Evolutionary conservation across 2,888 invertebrate genomes (phyloP), one percentile per base, ranked within the genome.

Genomic region (Tetragonula carbonaria): DNA sequence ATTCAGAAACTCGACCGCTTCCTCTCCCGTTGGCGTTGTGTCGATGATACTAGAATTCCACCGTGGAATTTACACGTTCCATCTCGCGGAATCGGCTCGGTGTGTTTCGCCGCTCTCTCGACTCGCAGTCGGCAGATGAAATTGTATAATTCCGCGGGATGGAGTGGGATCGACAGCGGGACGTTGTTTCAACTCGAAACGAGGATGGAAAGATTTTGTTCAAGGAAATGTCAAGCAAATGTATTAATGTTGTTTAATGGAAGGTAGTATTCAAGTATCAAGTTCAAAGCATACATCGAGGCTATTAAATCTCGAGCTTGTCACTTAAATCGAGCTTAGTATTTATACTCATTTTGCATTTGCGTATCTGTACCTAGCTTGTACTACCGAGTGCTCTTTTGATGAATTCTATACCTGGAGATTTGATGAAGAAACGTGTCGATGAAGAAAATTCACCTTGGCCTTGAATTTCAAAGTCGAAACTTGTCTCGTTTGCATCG

Each of bases 31-130:
- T 50, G n/a, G 51, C 59, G 57, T 50, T 14, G n/a, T 78, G 80
- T 55, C 71, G 66, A 81, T 75, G 82, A 80, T 82, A 71, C 82
- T 33, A 23, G 59, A 66, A 82, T 71, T 75, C 66, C 66, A n/a
- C 21, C 21, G 57, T 4, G 50, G 55, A 79, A 82, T 82, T 80
- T 74, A 55, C 74, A 45, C 59, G 70, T 59, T 75, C 70, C 73
- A 73, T 73, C 75, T 62, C 11, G 62, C 57, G 23, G n/a, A 45
- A n/a, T 59, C 57, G 62, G n/a, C 23, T 23, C 23, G 23, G 23
- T 51, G 18, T 62, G 50, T 68, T 73, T 18, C 59, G 50, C 6
- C 55, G 21, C 8, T 33, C 45, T 53, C 73, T 38, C 65, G 23
- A 23, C 23, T 23, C 51, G 80, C 57, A 38, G 38, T 38, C 38